phyloP scores from a whole-genome alignment of 2,888 invertebrate species.

The Ophion ellenae region DNA sequence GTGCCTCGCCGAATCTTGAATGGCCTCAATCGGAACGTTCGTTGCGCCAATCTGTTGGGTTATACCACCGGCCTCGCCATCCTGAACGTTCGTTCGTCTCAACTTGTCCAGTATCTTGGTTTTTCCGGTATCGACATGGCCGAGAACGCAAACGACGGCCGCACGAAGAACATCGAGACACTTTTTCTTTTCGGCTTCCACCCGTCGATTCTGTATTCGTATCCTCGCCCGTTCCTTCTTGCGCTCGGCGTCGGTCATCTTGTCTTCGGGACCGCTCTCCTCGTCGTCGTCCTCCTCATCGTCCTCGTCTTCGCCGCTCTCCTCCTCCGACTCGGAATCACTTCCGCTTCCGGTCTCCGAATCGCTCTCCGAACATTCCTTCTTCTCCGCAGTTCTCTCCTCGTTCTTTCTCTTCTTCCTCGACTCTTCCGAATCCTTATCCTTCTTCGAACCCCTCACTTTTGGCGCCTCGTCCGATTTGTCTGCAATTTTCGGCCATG shows the following conservation, averaged over 20 bases:
- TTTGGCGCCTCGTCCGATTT: constrained; percentile 78
- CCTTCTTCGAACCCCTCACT: constrained; percentile 74
- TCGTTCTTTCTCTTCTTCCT: constrained; percentile 70
- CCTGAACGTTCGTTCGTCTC: constrained; percentile 94
- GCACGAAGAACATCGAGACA: constrained; percentile 91
- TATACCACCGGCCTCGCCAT: constrained; percentile 99
- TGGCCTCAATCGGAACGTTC: constrained; percentile 98
- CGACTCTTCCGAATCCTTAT: constrained; percentile 60
- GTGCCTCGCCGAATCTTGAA: constrained; percentile 96
- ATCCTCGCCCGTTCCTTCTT: constrained; percentile 89
- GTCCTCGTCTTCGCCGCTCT: constrained; percentile 84
- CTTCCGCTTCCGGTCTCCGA: constrained; percentile 83
- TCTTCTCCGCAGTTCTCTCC: constrained; percentile 79
- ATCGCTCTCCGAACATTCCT: constrained; percentile 79
- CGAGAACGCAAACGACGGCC: constrained; percentile 98
- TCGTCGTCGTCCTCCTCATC: constrained; percentile 85
- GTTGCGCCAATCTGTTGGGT: constrained; percentile 99
- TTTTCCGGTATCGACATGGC: constrained; percentile 99
- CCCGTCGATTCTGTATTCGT: constrained; percentile 90
- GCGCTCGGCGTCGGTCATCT: constrained; percentile 90
- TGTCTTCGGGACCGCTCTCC: constrained; percentile 85
- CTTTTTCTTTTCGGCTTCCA: constrained; percentile 89
- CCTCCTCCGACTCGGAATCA: constrained; percentile 86
- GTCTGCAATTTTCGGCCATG: constrained; percentile 66
- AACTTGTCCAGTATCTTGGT: constrained; percentile 99